Evolutionary conservation across 2,888 invertebrate genomes (phyloP).

Genomic region (Abscondita cerata): DNA sequence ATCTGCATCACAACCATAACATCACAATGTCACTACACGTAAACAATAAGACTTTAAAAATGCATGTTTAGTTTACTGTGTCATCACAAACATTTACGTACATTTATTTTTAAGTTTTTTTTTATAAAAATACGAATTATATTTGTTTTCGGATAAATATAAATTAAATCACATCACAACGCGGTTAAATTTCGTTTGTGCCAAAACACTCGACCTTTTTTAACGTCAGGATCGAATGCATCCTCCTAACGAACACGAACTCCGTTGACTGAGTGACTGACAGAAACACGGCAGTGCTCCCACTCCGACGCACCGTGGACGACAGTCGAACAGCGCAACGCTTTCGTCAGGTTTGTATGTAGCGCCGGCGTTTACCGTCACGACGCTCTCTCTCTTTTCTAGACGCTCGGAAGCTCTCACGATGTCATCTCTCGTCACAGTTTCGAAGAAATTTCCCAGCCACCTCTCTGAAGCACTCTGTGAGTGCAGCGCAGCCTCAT

Average conservation of each 20-base stretch:
- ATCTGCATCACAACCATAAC: conserved; percentile 17
- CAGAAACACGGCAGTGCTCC: conserved; percentile 55
- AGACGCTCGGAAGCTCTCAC: conserved; percentile 41
- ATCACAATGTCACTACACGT: conserved; percentile 17
- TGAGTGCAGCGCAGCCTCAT: conserved; percentile 55
- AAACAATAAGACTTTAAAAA: not conserved
- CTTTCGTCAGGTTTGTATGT: conserved; percentile 54
- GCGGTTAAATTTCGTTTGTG: conserved; percentile 11
- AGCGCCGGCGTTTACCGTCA: conserved; percentile 56
- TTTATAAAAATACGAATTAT: not conserved
- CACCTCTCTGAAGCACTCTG: conserved; percentile 44
- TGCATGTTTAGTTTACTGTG: not conserved
- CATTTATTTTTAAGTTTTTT: too few relatives aligned
- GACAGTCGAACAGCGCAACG: conserved; percentile 51
- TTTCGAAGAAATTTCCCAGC: conserved; percentile 53
- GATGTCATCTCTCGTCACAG: conserved; percentile 59
- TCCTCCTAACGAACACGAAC: conserved; percentile 54
- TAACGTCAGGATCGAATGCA: conserved; percentile 46
- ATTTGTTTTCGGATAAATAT: not conserved
- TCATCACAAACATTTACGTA: too few relatives aligned
- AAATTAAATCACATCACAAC: conserved; percentile 29
- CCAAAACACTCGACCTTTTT: conserved; percentile 25
- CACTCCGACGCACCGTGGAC: conserved; percentile 45
- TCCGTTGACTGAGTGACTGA: conserved; percentile 61
- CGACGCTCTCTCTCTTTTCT: conserved; percentile 43